Conservation (phyloP, 92 coral and sea anemone species). For the Plumapathes pennacea region DNA sequence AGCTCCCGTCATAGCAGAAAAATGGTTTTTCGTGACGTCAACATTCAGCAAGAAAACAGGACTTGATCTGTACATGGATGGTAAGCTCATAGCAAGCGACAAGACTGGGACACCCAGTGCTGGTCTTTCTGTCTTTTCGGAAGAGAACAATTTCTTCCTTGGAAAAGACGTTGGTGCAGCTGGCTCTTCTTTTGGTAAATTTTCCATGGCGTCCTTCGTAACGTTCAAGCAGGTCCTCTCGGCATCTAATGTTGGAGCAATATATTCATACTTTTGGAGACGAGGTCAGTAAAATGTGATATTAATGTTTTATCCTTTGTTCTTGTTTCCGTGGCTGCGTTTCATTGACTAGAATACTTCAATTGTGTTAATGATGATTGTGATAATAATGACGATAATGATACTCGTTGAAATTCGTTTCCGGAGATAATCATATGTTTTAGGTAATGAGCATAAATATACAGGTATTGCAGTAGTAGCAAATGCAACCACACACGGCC, state of each 20-base stretch:
- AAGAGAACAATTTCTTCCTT: conserved; percentile 63
- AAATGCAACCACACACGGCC: too few species aligned
- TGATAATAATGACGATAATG: neutral
- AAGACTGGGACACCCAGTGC: conserved; percentile 43
- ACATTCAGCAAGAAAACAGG: conserved; percentile 84
- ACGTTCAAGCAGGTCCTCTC: conserved; percentile 74
- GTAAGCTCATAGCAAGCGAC: conserved; percentile 27
- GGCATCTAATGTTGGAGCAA: conserved; percentile 43
- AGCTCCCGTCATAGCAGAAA: conserved; percentile 47
- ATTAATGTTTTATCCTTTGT: neutral
- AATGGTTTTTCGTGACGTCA: conserved; percentile 75
- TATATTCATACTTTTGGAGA: conserved; percentile 85
- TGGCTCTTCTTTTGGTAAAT: conserved; percentile 40
- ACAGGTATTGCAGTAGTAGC: too few species aligned
- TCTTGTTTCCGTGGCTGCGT: neutral
- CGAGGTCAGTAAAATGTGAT: conserved; percentile 82
- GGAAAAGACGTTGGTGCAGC: conserved; percentile 64
- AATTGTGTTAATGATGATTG: too few species aligned
- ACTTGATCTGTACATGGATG: conserved; percentile 66
- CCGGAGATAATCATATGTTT: too few species aligned
- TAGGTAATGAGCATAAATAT: too few species aligned
- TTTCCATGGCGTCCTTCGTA: conserved; percentile 68
- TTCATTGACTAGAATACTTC: too few species aligned
- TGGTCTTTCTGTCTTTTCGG: conserved; percentile 28
- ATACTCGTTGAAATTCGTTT: too few species aligned